Evolutionary conservation across 2,797 vertebrate genomes (phyloP).

Genomic region (Borostomias antarcticus): DNA sequence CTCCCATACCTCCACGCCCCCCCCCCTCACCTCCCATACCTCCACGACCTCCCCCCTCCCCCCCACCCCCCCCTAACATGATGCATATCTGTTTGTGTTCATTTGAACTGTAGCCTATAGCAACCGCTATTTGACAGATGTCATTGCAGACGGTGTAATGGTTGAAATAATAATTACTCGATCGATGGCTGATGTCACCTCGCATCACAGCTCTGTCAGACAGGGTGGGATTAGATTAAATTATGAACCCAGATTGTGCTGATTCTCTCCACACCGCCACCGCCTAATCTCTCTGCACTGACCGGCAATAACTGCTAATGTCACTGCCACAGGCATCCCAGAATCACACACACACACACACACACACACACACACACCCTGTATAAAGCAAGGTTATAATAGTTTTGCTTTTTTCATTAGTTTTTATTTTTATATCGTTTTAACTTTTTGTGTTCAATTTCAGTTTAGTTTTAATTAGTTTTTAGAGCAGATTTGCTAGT

Average conservation of each 20-base stretch:
- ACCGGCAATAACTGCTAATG: conserved; percentile 5
- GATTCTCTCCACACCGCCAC: conserved; percentile 17
- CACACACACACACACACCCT: neutral
- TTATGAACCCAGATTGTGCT: conserved; percentile 43
- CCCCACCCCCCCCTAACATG: neutral
- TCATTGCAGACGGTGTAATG: conserved; percentile 26
- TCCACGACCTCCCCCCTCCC: neutral
- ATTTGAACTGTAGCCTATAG: too few relatives aligned
- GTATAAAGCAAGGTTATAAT: too few relatives aligned
- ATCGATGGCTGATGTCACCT: conserved; percentile 38
- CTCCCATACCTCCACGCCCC: too few relatives aligned
- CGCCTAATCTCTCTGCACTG: conserved; percentile 9
- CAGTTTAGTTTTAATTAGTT: too few relatives aligned
- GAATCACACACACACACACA: neutral
- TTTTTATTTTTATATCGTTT: too few relatives aligned
- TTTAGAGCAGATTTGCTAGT: too few relatives aligned
- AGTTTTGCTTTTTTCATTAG: too few relatives aligned
- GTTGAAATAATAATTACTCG: conserved; percentile 39
- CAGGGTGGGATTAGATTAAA: conserved; percentile 37
- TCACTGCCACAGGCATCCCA: neutral
- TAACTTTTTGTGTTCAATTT: too few relatives aligned
- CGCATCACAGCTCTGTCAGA: conserved; percentile 38
- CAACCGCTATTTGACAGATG: neutral
- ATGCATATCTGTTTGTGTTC: conserved; percentile 1
- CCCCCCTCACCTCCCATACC: neutral